These are phyloP conservation scores for Myotis brandtii DNA, from an alignment of 2,113 vertebrate species.

Conservation along the genomic window DNA sequence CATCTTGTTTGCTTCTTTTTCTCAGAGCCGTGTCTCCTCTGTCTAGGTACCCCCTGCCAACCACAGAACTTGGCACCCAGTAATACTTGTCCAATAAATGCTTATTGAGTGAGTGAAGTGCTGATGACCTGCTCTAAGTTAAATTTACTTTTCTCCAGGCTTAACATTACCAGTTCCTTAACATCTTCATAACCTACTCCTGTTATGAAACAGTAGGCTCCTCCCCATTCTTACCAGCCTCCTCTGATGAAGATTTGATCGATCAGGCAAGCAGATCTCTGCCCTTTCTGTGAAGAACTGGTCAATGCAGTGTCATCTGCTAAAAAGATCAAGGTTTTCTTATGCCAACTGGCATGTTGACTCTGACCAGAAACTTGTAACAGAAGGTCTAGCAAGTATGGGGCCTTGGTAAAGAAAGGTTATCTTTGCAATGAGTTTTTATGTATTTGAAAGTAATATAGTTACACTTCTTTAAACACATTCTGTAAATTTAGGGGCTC, in stretches of 20 bases:
- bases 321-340: conserved; percentile 2
- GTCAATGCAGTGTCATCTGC: neutral
- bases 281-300: neutral
- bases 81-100: neutral
- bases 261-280: neutral
- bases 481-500: neutral
- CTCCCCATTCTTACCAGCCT: neutral
- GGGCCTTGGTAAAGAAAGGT: neutral
- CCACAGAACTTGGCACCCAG: neutral
- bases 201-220: neutral
- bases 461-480: neutral
- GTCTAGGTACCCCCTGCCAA: neutral
- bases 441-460: neutral
- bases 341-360: neutral
- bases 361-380: neutral
- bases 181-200: neutral
- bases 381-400: neutral
- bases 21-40: neutral
- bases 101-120: neutral
- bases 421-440: neutral
- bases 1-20: neutral
- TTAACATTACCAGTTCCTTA: neutral
- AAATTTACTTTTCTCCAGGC: neutral
- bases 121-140: too few species aligned
- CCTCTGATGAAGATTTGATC: neutral